Base-by-base conservation (phyloP, 2,888 invertebrate genomes). In the Laspeyria flexula region DNA sequence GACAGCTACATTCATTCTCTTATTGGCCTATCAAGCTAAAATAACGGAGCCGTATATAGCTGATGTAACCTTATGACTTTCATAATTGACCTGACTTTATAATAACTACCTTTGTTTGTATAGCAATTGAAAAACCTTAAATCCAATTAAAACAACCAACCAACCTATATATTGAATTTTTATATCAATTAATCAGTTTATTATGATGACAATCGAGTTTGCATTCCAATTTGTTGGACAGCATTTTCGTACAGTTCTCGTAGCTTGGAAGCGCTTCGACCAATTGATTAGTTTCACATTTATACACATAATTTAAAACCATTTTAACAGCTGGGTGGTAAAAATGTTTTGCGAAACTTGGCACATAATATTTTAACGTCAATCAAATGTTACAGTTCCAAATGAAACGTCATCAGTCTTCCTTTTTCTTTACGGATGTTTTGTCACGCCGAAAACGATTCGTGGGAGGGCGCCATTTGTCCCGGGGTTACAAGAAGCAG, bases 401-500 rank as follows among this genome's bases (percentile, higher is more conserved):
- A 63, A 59, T 48, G 39, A 63, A 55, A 60, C 30, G 47, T 63
- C 53, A 55, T 27, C 34, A 34, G 21, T 54, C 31, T 21, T 62
- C 40, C 15, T 61, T 59, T 46, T 52, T 55, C 51, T 39, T 43
- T 35, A 34, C 50, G 57, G 41, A 51, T 59, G 44, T 65, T 60
- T 63, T 59, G 55, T 63, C 55, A 59, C 58, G 51, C 54, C 35
- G 37, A 38, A 35, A 43, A 34, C 42, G 33, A 16, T 15, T 63
- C 63, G 56, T 61, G 70, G 56, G 68, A 60, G 68, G 69, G 60
- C 70, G 34, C 18, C 56, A 55, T 60, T 68, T 57, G 63, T 60
- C 50, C 60, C 43, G 46, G 41, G 40, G 55, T 53, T 29, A 55
- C 29, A 40, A 55, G 61, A 49, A 54, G 37, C 30, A 16, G 56